Conservation (phyloP, 2,113 vertebrate species). For the Okapia johnstoni region DNA sequence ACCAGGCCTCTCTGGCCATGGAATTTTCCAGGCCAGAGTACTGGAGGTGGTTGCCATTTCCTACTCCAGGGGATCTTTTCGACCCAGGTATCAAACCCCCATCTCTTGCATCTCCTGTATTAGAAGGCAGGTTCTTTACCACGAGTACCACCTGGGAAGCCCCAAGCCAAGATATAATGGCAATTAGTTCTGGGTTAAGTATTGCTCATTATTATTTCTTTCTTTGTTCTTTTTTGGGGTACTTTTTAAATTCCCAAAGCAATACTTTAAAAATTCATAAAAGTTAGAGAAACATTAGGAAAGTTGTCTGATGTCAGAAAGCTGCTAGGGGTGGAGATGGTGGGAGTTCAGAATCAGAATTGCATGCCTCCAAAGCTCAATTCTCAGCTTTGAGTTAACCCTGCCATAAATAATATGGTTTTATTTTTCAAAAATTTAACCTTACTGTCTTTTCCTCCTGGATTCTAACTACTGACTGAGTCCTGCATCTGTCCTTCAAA, state of each 20-base stretch:
- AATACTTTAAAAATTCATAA: neutral
- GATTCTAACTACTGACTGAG: neutral
- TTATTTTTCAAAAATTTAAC: slow-evolving; percentile 51
- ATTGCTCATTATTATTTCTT: neutral
- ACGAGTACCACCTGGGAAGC: neutral
- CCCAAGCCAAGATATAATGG: neutral
- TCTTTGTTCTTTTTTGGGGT: neutral
- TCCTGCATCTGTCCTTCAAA: slow-evolving; percentile 44
- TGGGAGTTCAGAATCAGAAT: neutral
- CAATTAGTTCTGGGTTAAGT: neutral
- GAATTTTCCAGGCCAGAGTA: neutral
- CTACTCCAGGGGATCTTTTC: neutral
- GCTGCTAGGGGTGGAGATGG: neutral
- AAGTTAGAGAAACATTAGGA: neutral
- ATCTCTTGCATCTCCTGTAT: neutral
- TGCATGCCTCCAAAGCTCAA: neutral
- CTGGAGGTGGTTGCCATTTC: neutral
- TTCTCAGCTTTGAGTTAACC: slow-evolving; percentile 31
- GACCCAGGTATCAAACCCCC: neutral
- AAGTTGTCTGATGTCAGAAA: neutral
- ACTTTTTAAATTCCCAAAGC: neutral
- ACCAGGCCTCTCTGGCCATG: neutral
- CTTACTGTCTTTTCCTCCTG: neutral
- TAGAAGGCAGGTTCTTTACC: neutral
- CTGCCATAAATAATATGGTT: slow-evolving; percentile 5